Base-by-base conservation (phyloP, 2,113 vertebrate genomes). In the Nycticryphes semicollaris region DNA sequence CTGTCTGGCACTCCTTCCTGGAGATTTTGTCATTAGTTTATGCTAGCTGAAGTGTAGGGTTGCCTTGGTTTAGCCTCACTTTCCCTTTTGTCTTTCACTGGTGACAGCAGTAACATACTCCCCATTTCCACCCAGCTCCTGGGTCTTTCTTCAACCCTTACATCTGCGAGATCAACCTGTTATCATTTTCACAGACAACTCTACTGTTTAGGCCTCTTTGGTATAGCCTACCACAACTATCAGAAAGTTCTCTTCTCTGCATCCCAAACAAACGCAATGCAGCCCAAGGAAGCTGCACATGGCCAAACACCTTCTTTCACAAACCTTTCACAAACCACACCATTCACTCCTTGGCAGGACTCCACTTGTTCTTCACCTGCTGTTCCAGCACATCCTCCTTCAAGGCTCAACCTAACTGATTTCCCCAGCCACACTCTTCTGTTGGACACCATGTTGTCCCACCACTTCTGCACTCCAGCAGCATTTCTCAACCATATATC, bases 251-350 rank as follows among this genome's bases (percentile, higher is more conserved):
- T 84, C 24, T 51, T 73, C 60, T 69, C 63, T 57, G 12, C 43
- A 60, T 28, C 43, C 28, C 35, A 59, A 62, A 41, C 18, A 2
- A 3, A 33, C 0, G 3, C 51, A 57, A 54, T 0, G 1, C 48
- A 76, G 41, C 4, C 11, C 62, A 23, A 57, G 47, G 56, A 87
- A 85, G 43, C 14, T 68, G 25, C 20, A 28, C 19, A 20, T 41
- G 48, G 39, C 21, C 79, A 53, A 25, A 43, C 23, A 39, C 17
- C 19, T 75, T 27, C 7, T 86, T 43, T 51, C 20, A 47, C 57
- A 72, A 73, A 73, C 43, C 30, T 48, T 25, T 43, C 43, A 41
- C 41, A 41, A 41, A 64, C 57, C n/a, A 10, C 41, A 50, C 8
- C 4, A 1, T n/a, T 48, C 3, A 15, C 43, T 90, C 57, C 39